These are phyloP conservation scores for Tetranychus truncatus DNA, from an alignment of 2,888 invertebrate species.

Conservation along the genomic window DNA sequence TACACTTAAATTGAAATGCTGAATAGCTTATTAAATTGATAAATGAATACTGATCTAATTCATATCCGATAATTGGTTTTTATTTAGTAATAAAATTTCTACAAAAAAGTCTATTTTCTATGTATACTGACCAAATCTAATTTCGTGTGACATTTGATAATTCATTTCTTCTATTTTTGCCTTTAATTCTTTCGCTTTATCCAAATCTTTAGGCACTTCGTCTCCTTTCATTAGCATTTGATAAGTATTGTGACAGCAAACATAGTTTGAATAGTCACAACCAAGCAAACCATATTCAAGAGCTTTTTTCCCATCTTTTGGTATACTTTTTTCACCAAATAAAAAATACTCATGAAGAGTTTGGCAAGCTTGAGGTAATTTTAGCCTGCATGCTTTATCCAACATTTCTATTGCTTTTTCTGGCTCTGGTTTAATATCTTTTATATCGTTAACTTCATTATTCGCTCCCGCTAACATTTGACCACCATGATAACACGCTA, in stretches of 20 bases:
- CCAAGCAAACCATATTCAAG: not conserved
- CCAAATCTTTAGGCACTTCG: not conserved
- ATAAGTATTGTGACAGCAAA: not conserved
- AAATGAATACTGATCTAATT: not conserved
- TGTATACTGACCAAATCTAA: not conserved
- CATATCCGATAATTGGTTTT: not conserved
- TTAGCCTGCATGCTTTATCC: not conserved
- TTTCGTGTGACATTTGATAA: not conserved
- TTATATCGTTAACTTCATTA: not conserved
- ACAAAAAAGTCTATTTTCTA: not conserved
- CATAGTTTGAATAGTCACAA: not conserved
- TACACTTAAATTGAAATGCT: not conserved
- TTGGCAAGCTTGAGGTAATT: not conserved
- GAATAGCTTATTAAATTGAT: too few relatives aligned
- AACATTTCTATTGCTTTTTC: not conserved
- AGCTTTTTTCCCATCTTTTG: constrained; percentile 2
- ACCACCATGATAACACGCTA: not conserved
- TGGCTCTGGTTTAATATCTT: not conserved
- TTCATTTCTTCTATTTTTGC: not conserved
- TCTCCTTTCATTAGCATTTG: not conserved
- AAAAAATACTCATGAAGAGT: not conserved
- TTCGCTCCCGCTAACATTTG: not conserved
- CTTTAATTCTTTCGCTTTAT: not conserved
- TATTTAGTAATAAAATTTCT: not conserved
- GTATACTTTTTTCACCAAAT: not conserved